Base-by-base conservation (phyloP, 2,888 invertebrate genomes). In the Heliconius cydno region DNA sequence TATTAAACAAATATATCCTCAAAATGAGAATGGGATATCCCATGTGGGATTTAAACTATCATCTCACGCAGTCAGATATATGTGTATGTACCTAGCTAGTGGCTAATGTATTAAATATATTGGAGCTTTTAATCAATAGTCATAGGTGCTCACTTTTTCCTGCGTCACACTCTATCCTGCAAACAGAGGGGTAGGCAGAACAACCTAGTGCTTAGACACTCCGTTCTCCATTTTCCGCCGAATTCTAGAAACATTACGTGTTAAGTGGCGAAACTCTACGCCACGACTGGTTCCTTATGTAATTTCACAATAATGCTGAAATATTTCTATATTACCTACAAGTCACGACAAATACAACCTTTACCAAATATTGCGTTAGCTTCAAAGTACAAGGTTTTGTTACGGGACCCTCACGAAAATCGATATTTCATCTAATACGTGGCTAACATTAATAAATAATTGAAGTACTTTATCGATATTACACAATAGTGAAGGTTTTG, bases 351-450 rank as follows among this genome's bases (percentile, higher is more conserved):
- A 68, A 22, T 67, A 67, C 4, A 67, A 38, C 13, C 12, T 13
- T 72, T 13, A 57, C 30, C 22, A 30, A 57, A 72, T 72, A 1
- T 57, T 57, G 7, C 57, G 52, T 57, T 57, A 72, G 72, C 22
- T 72, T 19, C 25, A 30, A 57, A 57, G 30, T 72, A 30, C 30
- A 22, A 57, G 19, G 52, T 22, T 46, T 71, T 28, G 25, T 28
- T 71, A 46, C 19, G 25, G 71, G 6, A 9, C 46, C 25, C 28
- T 28, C 46, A 46, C 4, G 25, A 46, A 46, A 46, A 71, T 28
- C 71, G 46, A 41, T 46, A 71, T 71, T 19, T 71, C 38, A 38
- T 38, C 12, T 68, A 68, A 38, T 68, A 13, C n/a, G 67, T 68
- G 67, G 67, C 38, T 68, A 34, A n/a, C 67, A n/a, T 63, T 60